Conservation (phyloP, 2,113 vertebrate genomes). For the Dinomys branickii region DNA sequence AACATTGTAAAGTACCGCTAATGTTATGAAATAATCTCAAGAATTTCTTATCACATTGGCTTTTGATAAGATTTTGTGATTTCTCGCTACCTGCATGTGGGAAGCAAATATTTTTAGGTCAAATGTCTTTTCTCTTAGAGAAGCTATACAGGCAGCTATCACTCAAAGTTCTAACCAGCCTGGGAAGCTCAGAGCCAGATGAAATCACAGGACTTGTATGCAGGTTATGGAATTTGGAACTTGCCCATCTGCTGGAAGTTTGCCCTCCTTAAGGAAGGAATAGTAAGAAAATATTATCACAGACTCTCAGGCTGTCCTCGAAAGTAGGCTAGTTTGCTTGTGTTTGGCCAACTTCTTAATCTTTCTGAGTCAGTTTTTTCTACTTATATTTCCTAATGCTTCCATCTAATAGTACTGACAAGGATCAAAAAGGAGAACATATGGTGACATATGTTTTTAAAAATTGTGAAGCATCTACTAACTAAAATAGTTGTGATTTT, state of each 20-base stretch:
- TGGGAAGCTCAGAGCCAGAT: not conserved
- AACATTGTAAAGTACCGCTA: not conserved
- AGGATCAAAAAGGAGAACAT: not conserved
- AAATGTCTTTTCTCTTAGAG: constrained; percentile 28
- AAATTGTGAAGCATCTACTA: constrained; percentile 15
- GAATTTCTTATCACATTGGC: constrained; percentile 7
- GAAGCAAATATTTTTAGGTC: constrained; percentile 20
- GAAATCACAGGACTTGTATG: not conserved
- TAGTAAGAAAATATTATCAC: constrained; percentile 20
- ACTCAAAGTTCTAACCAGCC: not conserved
- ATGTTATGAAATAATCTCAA: constrained; percentile 44
- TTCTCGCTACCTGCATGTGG: constrained; percentile 12
- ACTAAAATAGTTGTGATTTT: constrained; percentile 36
- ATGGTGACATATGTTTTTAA: not conserved
- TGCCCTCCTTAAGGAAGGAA: constrained; percentile 24
- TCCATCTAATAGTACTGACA: not conserved
- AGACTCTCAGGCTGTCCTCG: not conserved
- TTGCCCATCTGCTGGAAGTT: not conserved
- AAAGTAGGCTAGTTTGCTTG: not conserved
- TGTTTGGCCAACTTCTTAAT: constrained; percentile 20
- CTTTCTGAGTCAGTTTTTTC: constrained; percentile 31
- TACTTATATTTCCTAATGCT: not conserved
- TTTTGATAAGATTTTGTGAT: not conserved
- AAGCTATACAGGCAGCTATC: not conserved
- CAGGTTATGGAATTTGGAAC: not conserved